These are phyloP conservation scores for Thomomys bottae DNA, from an alignment of 2,113 vertebrate genomes.

Conservation along the genomic window DNA sequence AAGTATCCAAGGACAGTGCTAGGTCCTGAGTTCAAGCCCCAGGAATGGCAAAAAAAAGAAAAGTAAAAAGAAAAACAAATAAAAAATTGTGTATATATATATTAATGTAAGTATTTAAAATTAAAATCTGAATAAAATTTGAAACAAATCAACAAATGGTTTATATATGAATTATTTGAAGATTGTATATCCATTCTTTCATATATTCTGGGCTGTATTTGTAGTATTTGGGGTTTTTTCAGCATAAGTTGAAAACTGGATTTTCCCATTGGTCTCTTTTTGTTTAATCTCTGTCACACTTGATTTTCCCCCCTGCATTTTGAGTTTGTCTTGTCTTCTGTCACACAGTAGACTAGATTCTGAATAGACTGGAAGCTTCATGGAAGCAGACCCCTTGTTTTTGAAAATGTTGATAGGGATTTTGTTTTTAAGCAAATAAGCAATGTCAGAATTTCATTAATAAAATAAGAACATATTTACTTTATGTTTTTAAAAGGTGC, in stretches of 20 bases:
- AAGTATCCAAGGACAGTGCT: too few species aligned
- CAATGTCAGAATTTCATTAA: constrained; percentile 43
- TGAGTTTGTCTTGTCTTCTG: not conserved
- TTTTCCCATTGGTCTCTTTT: not conserved
- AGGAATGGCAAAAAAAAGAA: too few species aligned
- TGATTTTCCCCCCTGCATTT: fast-evolving
- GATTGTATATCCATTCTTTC: not conserved
- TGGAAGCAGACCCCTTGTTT: not conserved
- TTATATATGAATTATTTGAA: not conserved
- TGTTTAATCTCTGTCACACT: not conserved
- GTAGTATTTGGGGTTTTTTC: not conserved
- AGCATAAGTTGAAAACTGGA: not conserved
- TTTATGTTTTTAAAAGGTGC: not conserved
- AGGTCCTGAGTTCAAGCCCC: too few species aligned
- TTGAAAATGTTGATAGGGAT: constrained; percentile 44
- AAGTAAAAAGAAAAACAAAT: too few species aligned
- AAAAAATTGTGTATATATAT: too few species aligned
- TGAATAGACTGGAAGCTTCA: not conserved
- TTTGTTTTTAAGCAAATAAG: constrained; percentile 40
- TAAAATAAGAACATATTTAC: constrained; percentile 4
- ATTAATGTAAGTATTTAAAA: not conserved
- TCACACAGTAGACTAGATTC: not conserved
- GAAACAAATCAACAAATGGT: not conserved
- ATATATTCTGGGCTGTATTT: too few species aligned
- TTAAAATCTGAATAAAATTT: not conserved